phyloP scores from a whole-genome alignment of 1,140 invertebrate species.

The Drosophila punjabiensis region DNA sequence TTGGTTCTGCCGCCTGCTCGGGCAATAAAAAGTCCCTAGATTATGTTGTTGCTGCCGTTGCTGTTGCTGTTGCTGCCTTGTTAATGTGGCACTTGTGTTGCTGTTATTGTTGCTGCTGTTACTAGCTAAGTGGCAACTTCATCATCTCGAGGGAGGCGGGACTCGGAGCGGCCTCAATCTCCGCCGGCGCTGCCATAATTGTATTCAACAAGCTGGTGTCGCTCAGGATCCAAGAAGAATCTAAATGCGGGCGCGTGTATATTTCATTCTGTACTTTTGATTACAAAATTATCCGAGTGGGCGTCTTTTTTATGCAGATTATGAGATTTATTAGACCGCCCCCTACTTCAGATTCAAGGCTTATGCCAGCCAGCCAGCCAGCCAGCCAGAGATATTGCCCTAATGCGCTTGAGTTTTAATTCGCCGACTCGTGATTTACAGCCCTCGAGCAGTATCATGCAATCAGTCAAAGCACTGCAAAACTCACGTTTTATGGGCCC shows the following conservation, averaged over 20 bases:
- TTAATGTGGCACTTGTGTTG: constrained; percentile 62
- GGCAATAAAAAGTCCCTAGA: constrained; percentile 76
- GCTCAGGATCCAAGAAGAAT: constrained; percentile 52
- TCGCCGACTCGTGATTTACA: constrained; percentile 65
- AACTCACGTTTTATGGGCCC: constrained; percentile 44
- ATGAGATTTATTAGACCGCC: constrained; percentile 71
- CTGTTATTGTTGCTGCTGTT: constrained; percentile 54
- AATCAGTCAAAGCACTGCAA: constrained; percentile 45
- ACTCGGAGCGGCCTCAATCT: constrained; percentile 65
- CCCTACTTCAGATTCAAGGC: constrained; percentile 23
- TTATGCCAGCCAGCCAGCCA: constrained; percentile 28
- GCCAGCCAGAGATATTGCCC: constrained; percentile 51
- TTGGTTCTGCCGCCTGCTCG: constrained; percentile 31
- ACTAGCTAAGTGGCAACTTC: constrained; percentile 78
- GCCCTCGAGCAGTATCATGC: constrained; percentile 29
- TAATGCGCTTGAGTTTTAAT: constrained; percentile 79
- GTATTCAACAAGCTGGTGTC: constrained; percentile 83
- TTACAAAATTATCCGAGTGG: constrained; percentile 42
- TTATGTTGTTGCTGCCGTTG: constrained; percentile 55
- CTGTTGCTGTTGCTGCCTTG: constrained; percentile 38
- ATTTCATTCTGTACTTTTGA: constrained; percentile 57
- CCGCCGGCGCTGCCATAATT: constrained; percentile 65
- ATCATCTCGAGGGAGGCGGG: constrained; percentile 59
- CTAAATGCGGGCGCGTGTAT: constrained; percentile 45
- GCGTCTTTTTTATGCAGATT: constrained; percentile 69